phyloP scores from a whole-genome alignment of 2,113 vertebrate species.

The Porphyrio hochstetteri region DNA sequence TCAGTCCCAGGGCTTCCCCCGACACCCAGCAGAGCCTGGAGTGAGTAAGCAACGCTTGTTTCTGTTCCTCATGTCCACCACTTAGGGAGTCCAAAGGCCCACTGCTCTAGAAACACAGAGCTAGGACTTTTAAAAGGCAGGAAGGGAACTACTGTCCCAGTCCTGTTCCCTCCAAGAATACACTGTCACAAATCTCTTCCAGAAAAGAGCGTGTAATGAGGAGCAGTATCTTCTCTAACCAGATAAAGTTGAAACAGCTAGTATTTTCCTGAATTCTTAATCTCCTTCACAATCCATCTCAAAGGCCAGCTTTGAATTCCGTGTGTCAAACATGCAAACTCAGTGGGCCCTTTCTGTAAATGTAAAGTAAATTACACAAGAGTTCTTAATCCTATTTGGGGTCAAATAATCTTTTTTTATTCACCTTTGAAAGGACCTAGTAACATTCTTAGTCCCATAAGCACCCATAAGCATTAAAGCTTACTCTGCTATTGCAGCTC shows the following conservation, averaged over 20 bases:
- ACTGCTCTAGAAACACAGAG: not conserved
- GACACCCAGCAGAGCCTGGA: not conserved
- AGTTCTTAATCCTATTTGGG: not conserved
- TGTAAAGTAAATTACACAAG: not conserved
- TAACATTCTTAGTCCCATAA: not conserved
- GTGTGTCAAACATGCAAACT: not conserved
- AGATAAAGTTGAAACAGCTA: not conserved
- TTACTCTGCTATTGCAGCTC: not conserved
- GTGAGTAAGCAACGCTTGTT: accelerated
- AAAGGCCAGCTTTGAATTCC: not conserved
- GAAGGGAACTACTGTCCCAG: not conserved
- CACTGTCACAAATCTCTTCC: not conserved
- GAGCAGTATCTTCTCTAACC: not conserved
- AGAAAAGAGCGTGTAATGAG: not conserved
- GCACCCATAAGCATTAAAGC: not conserved
- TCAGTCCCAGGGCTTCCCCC: not conserved
- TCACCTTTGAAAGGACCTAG: not conserved
- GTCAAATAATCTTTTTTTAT: not conserved
- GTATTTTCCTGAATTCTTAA: not conserved
- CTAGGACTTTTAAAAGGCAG: not conserved
- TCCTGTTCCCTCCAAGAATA: not conserved
- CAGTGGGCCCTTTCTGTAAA: not conserved
- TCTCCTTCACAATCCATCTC: not conserved
- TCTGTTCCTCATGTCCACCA: accelerated
- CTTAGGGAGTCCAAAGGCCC: not conserved